Conservation (phyloP, 2,113 vertebrate genomes). For the Nothoprocta pentlandii region DNA sequence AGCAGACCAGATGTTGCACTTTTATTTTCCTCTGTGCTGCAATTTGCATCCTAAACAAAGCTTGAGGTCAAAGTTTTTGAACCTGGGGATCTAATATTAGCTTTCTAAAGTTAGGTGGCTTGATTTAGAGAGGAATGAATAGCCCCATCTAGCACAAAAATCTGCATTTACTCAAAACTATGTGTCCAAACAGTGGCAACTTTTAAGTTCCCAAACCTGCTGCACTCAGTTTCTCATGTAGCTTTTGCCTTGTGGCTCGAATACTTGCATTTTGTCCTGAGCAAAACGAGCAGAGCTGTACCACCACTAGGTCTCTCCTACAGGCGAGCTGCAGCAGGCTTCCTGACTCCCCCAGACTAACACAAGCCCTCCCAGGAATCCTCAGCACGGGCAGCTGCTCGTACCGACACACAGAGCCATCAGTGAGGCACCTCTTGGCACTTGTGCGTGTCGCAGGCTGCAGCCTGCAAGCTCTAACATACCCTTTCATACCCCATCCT, state of each 20-base stretch:
- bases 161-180: not conserved
- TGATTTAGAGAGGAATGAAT: not conserved
- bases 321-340: not conserved
- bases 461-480: not conserved
- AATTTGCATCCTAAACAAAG: not conserved
- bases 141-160: not conserved
- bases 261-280: not conserved
- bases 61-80: not conserved
- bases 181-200: rapidly evolving
- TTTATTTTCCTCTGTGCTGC: not conserved
- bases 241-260: not conserved
- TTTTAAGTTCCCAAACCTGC: not conserved
- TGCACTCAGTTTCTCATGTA: not conserved
- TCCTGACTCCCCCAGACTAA: not conserved
- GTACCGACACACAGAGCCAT: not conserved
- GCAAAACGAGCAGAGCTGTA: not conserved
- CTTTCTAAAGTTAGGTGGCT: not conserved
- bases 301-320: not conserved
- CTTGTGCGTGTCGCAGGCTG: rapidly evolving
- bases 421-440: not conserved
- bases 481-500: not conserved
- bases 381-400: not conserved
- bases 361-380: not conserved
- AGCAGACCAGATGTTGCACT: constrained; percentile 40
- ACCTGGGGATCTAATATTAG: not conserved